Conservation (phyloP, 2,888 invertebrate species). For the Idaea aversata region DNA sequence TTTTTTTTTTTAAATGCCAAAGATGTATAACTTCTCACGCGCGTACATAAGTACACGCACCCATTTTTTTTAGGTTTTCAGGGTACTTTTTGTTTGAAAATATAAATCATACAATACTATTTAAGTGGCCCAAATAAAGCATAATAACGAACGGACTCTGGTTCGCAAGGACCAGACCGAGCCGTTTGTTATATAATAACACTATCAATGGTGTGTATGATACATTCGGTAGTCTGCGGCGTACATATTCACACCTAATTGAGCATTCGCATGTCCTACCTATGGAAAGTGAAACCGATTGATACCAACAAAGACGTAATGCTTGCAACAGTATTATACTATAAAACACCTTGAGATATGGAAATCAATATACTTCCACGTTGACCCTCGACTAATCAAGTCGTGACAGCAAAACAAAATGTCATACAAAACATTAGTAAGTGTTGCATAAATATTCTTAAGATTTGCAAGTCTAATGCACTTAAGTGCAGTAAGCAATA, state of each 20-base stretch:
- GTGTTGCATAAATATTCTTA: slow-evolving; percentile 31
- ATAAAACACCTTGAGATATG: slow-evolving; percentile 71
- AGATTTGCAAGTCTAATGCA: slow-evolving; percentile 11
- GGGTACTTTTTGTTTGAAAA: no score
- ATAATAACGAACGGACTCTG: no score
- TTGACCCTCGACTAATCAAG: slow-evolving; percentile 63
- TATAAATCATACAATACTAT: no score
- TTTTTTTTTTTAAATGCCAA: no score
- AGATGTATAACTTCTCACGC: no score
- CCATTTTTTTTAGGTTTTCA: no score
- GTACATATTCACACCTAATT: slow-evolving; percentile 63
- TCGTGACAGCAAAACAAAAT: slow-evolving; percentile 54
- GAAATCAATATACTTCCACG: slow-evolving; percentile 61
- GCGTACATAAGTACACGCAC: no score
- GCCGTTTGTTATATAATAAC: slow-evolving; percentile 59
- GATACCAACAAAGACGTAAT: slow-evolving; percentile 62
- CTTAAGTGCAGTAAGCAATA: not conserved
- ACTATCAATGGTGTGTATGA: slow-evolving; percentile 55
- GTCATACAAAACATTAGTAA: slow-evolving; percentile 67
- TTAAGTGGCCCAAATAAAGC: no score
- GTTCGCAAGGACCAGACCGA: slow-evolving; percentile 8
- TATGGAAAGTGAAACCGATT: slow-evolving; percentile 75
- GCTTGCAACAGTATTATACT: slow-evolving; percentile 77
- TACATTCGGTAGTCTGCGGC: slow-evolving; percentile 63
- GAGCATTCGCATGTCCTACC: slow-evolving; percentile 68